phyloP scores from a whole-genome alignment of 2,888 invertebrate genomes.

The Stenchaetothrips biformis region DNA sequence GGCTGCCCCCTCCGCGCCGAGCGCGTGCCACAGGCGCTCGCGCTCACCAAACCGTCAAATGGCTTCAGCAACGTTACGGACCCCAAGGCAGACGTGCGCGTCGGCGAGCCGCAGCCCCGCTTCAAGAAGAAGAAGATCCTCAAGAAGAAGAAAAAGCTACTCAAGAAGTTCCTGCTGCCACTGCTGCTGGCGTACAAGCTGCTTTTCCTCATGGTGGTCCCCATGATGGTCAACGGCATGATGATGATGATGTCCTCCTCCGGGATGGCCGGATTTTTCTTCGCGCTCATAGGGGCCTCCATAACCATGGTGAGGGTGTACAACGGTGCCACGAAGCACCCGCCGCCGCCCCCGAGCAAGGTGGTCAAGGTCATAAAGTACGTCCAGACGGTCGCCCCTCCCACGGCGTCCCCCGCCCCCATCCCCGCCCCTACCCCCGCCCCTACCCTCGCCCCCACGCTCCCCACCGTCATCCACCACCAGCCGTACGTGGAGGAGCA shows the following conservation, averaged over 20 bases:
- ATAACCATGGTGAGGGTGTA: constrained; percentile 16
- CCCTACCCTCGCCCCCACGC: background rate
- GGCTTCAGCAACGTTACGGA: background rate
- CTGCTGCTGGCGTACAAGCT: constrained; percentile 75
- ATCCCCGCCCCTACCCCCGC: background rate
- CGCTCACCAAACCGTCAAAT: constrained; percentile 17
- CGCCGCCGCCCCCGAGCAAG: background rate
- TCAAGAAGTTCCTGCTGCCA: constrained; percentile 62
- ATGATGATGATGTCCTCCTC: constrained; percentile 71
- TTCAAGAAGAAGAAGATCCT: constrained; percentile 39
- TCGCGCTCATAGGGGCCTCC: constrained; percentile 71
- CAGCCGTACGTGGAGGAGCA: constrained; percentile 19
- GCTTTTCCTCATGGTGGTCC: constrained; percentile 71
- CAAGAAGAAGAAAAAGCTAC: constrained; percentile 54
- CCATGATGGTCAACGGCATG: constrained; percentile 65
- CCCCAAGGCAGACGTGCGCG: background rate
- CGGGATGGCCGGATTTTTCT: constrained; percentile 80
- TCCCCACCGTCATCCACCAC: background rate
- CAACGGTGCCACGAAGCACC: background rate
- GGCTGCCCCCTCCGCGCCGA: background rate
- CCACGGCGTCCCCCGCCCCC: background rate
- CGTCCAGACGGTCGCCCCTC: background rate
- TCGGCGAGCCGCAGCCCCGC: constrained; percentile 14
- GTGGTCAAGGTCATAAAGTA: constrained; percentile 23
- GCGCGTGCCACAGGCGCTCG: constrained; percentile 16